These are phyloP conservation scores for Corythornis vintsioides DNA, from an alignment of 2,113 vertebrate genomes.

Conservation along the genomic window DNA sequence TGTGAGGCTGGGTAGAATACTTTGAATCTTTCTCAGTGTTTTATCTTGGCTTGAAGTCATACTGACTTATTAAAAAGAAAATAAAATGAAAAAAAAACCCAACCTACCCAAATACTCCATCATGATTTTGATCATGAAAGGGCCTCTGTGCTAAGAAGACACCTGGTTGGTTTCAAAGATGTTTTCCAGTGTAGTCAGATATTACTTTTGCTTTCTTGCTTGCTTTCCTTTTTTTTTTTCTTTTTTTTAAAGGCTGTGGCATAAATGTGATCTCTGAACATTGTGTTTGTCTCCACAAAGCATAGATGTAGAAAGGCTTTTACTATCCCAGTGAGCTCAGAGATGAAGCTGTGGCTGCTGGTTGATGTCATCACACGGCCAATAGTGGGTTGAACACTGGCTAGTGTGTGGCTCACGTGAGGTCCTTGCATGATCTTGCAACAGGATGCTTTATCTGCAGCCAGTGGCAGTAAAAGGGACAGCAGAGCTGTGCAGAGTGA, in stretches of 20 bases:
- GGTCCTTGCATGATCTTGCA: background rate
- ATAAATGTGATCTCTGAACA: background rate
- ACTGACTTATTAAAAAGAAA: slow-evolving; percentile 29
- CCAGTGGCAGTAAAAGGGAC: background rate
- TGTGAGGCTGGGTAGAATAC: background rate
- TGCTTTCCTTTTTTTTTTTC: too few relatives aligned
- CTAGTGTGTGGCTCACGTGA: fast-evolving
- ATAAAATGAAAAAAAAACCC: background rate
- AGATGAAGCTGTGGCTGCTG: background rate
- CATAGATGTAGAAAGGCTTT: background rate
- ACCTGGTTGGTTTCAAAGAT: slow-evolving; percentile 10
- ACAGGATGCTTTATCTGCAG: background rate
- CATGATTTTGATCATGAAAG: slow-evolving; percentile 49
- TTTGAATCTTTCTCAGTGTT: slow-evolving; percentile 15
- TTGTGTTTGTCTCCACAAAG: background rate
- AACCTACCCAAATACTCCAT: slow-evolving; percentile 38
- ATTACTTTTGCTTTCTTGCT: background rate
- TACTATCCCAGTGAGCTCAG: background rate
- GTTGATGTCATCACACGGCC: background rate
- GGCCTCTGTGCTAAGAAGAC: slow-evolving; percentile 8
- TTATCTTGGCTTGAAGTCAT: slow-evolving; percentile 32
- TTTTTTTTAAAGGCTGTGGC: background rate
- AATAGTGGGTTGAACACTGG: background rate
- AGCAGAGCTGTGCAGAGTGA: background rate
- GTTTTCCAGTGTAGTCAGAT: background rate